These are phyloP conservation scores for Patiria miniata DNA, from an alignment of 35 echinoderm and acorn worm species.

Conservation along the genomic window DNA sequence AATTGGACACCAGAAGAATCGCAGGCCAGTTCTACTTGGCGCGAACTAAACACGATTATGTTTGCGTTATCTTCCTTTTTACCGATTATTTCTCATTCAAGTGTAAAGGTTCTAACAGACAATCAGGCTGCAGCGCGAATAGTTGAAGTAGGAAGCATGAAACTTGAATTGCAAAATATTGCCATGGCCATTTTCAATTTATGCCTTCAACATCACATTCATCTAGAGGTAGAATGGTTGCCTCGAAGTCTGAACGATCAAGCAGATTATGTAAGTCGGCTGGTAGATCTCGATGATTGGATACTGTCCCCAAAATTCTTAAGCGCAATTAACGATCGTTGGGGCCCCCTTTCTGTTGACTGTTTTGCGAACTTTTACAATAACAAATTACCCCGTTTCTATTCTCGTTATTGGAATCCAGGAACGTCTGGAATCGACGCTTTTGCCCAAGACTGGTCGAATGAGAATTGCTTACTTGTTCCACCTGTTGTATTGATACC, in stretches of 20 bases:
- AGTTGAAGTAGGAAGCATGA: not conserved
- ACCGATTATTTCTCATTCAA: not conserved
- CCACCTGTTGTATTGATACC: no score
- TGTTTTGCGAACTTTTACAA: not conserved
- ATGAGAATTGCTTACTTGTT: no score
- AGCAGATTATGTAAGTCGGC: not conserved
- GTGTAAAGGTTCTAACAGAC: not conserved
- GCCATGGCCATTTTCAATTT: conserved; percentile 2
- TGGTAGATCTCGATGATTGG: not conserved
- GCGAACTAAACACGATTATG: not conserved
- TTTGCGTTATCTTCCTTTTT: conserved; percentile 1
- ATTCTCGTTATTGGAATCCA: not conserved
- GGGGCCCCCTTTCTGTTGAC: not conserved
- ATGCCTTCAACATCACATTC: not conserved
- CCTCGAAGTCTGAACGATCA: not conserved
- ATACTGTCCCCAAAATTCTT: not conserved
- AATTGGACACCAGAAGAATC: not conserved
- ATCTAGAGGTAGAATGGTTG: not conserved
- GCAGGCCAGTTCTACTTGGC: not conserved
- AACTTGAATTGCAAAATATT: not conserved
- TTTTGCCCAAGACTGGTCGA: not conserved
- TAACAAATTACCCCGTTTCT: not conserved
- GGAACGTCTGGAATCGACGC: not conserved
- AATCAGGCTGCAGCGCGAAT: not conserved
- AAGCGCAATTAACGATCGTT: not conserved